A percentile compares a stretch with the other conserved stretches of the same genome.
These are phyloP conservation scores for Sturnus vulgaris DNA, from an alignment of 2,113 vertebrate species.

Conservation along the genomic window DNA sequence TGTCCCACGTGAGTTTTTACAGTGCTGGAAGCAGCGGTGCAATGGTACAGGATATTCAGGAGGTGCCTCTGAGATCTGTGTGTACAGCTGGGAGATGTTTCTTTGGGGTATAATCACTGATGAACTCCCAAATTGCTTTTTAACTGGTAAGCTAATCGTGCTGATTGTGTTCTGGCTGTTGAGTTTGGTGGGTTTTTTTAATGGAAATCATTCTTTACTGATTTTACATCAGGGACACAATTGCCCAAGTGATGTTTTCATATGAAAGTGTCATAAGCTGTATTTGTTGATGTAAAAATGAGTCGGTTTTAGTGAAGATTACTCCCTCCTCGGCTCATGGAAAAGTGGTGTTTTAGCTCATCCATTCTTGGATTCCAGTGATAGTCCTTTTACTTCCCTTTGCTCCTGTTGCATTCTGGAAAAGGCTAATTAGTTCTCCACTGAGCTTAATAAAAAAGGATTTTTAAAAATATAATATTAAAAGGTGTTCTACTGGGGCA, in stretches of 20 bases:
- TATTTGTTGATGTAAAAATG: background rate
- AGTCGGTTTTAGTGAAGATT: background rate
- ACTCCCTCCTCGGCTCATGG: background rate
- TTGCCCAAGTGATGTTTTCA: background rate
- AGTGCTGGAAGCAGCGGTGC: background rate
- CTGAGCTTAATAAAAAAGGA: conserved; percentile 49
- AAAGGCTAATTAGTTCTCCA: conserved; percentile 71
- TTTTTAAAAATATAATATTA: conserved; percentile 26
- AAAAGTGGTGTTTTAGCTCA: background rate
- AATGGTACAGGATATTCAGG: background rate
- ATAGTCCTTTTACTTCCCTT: conserved; percentile 42
- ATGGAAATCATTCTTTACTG: background rate
- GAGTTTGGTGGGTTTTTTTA: background rate
- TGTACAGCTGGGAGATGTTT: background rate
- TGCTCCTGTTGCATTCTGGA: conserved; percentile 61
- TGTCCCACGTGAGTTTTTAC: background rate
- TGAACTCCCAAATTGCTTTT: background rate
- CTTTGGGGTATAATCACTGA: background rate
- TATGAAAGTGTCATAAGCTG: background rate
- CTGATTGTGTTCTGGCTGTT: background rate
- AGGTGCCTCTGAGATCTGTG: background rate
- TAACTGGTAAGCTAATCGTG: background rate
- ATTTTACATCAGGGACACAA: background rate
- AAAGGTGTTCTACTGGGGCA: conserved; percentile 62
- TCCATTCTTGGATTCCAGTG: background rate